Conservation (phyloP, 2,797 vertebrate genomes). For the Balearica regulorum region DNA sequence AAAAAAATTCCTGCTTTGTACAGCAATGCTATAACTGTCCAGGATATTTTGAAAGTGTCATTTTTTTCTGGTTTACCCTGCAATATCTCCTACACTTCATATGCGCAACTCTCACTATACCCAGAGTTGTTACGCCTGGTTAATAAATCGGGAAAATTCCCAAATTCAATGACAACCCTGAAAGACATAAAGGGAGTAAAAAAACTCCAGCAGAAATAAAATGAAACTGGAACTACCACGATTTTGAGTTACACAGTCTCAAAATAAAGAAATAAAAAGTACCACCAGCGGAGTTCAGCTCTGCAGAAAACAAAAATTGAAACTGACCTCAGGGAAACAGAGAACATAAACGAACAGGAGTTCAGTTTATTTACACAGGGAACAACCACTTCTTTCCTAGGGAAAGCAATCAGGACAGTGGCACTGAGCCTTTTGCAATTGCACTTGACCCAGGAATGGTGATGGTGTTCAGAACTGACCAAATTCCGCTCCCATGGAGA, state of each 20-base stretch:
- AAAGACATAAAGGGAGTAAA: background rate
- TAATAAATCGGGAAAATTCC: background rate
- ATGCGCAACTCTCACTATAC: background rate
- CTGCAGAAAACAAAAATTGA: background rate
- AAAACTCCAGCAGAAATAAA: background rate
- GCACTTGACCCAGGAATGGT: background rate
- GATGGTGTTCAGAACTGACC: background rate
- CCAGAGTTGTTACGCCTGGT: background rate
- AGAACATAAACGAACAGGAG: background rate
- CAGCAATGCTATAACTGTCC: background rate
- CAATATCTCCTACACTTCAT: background rate
- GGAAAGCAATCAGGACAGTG: background rate
- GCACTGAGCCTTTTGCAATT: background rate
- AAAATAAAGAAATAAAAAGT: background rate
- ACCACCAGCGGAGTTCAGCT: background rate
- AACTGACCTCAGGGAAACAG: background rate
- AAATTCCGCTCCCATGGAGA: background rate
- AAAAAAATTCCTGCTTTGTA: background rate
- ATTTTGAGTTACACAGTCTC: background rate
- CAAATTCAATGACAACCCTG: background rate
- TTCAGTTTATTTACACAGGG: background rate
- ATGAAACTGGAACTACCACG: background rate
- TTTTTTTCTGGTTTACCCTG: background rate
- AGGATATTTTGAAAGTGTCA: background rate
- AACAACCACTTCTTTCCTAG: background rate